Base-by-base conservation (phyloP, 2,888 invertebrate genomes). In the Dascillus cervinus region DNA sequence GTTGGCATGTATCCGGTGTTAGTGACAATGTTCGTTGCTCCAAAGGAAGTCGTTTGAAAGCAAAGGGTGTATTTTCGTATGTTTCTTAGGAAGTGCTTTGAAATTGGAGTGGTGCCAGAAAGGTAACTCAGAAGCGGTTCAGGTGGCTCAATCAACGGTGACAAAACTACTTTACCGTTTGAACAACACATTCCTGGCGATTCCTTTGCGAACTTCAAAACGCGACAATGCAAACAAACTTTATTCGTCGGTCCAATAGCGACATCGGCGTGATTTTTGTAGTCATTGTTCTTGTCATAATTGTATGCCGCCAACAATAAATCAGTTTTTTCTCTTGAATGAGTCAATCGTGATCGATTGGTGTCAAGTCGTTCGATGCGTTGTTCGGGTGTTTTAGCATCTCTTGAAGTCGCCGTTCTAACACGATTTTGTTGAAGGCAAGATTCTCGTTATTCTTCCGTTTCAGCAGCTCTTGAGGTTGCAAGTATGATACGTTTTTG, bases 31-130 rank as follows among this genome's bases (percentile, higher is more conserved):
- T 34, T 15, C 11, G 20, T 33, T 32, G 33, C 34, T 8, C 26
- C 37, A 30, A 38, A 38, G 26, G 40, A 38, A 3, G 40, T 38
- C 40, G 34, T 38, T 40, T 40, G 33, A 25, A 39, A 37, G 24
- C 34, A 29, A 11, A 8, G 17, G 20, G 37, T 38, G 28, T 37
- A 38, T 21, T 31, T 13, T 4, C 26, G 39, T 12, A 39, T 40
- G 20, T 39, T 28, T 8, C 21, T 19, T 8, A 34, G 11, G 20
- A 46, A 39, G 13, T 39, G 36, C 28, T 13, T 37, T 24, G 36
- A 43, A 34, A 39, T 24, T 12, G 15, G 13, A 3, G 29, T 29
- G n/a, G 2, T 23, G 11, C 35, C 31, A 15, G 32, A 31, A 26
- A 35, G 3, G 3, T 11, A 20, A 11, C 11, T 4, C 4, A 4